Evolutionary conservation across 2,888 invertebrate genomes (phyloP), one percentile per base, ranked within the genome.

Genomic region (Drosophila hamatofila): DNA sequence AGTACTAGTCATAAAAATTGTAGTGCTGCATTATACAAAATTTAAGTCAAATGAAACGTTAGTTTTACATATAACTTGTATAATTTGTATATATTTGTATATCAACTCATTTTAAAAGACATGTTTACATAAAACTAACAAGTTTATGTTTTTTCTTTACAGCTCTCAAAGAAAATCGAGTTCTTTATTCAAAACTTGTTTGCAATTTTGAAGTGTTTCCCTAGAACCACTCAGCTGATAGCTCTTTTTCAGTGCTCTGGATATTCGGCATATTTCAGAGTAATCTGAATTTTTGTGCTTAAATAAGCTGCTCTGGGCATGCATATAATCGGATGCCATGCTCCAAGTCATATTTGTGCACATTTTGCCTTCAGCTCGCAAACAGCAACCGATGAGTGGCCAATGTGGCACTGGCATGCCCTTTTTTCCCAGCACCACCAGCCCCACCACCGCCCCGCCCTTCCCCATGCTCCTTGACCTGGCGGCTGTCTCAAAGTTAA

Each of bases 401-500:
- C 41, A n/a, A 39, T 44, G 21, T 44, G 21, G 18, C 41, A 42
- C 11, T 42, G 41, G 18, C 41, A 44, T 44, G 5, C 8, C 4
- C 37, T 23, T 7, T 1, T 3, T n/a, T n/a, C n/a, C n/a, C n/a
- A n/a, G n/a, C n/a, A n/a, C n/a, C n/a, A n/a, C 33, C 27, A 5
- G 27, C 35, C 14, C 41, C 3, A 8, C 8, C 0, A 0, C 9
- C 12, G 3, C 21, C 1, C 14, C 14, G 2, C 42, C 23, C 7
- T 0, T 14, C 23, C 9, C 11, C 48, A 21, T 12, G 46, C 51
- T 66, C 14, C 60, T 72, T 73, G 64, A 55, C 49, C 61, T 30
- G 52, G n/a, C 41, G 48, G 62, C 59, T 70, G 65, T 25, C 37
- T 27, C 72, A 62, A 78, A 76, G 72, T 71, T 78, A 81, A 83